Percentiles rank a stretch among this genome's conserved stretches.
phyloP scores from a whole-genome alignment of 2,113 vertebrate species.

The Genyomyrus donnyi region DNA sequence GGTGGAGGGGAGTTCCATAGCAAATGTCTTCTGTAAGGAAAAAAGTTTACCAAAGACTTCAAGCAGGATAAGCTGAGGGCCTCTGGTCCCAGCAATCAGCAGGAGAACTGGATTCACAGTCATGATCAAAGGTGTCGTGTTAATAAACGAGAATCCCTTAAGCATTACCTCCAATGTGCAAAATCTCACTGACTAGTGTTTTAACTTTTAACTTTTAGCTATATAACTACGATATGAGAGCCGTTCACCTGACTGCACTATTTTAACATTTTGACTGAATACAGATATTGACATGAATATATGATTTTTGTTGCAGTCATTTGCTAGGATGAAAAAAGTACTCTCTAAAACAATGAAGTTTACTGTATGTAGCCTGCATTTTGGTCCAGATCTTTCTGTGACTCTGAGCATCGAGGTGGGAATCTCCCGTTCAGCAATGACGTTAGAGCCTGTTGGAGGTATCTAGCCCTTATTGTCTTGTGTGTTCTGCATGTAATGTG shows the following conservation, averaged over 20 bases:
- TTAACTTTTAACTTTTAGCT: neutral
- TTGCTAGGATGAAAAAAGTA: neutral
- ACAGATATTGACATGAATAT: neutral
- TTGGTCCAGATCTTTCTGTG: neutral
- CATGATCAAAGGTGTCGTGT: neutral
- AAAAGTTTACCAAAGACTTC: neutral
- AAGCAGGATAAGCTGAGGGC: neutral
- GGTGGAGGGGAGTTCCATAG: neutral
- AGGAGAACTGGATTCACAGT: neutral
- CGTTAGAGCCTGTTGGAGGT: neutral
- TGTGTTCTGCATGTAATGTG: neutral
- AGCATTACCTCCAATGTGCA: neutral
- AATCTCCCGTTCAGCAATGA: neutral
- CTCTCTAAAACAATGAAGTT: neutral
- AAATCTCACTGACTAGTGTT: neutral
- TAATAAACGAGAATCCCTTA: neutral
- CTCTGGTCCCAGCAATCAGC: neutral
- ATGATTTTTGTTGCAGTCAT: neutral
- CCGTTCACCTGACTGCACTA: neutral
- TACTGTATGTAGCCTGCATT: neutral
- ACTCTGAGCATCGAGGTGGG: neutral
- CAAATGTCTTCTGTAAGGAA: neutral
- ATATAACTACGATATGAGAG: neutral
- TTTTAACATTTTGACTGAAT: neutral
- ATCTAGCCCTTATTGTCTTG: neutral